Conservation (phyloP, 2,888 invertebrate genomes). For the Glaucopsyche alexis region DNA sequence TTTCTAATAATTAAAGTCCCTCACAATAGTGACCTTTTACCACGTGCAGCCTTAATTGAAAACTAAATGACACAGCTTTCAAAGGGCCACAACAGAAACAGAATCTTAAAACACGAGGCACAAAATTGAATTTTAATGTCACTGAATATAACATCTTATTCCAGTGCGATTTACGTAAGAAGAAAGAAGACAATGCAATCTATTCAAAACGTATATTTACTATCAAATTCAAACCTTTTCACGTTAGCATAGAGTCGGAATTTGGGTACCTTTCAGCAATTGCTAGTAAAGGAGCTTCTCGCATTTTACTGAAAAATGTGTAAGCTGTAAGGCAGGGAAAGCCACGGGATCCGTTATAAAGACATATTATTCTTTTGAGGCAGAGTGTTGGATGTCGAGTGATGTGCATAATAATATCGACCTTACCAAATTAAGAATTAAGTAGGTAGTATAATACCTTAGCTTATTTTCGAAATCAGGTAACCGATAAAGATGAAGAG, state of each 20-base stretch:
- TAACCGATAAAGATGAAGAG: no score
- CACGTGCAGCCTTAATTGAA: slow-evolving; percentile 53
- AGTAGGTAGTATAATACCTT: not conserved
- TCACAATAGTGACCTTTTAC: slow-evolving; percentile 63
- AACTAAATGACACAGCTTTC: slow-evolving; percentile 16
- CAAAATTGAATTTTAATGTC: slow-evolving; percentile 44
- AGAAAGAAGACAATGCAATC: slow-evolving; percentile 75
- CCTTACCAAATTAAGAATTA: not conserved
- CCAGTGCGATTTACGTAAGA: slow-evolving; percentile 66
- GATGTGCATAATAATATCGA: slow-evolving; percentile 5
- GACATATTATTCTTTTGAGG: slow-evolving; percentile 79
- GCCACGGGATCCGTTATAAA: slow-evolving; percentile 74
- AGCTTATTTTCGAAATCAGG: no score
- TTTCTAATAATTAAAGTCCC: slow-evolving; percentile 58
- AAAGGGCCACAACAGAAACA: slow-evolving; percentile 33
- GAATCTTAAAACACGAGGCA: slow-evolving; percentile 34
- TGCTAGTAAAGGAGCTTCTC: slow-evolving; percentile 63
- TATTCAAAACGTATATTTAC: slow-evolving; percentile 51
- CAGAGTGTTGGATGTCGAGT: slow-evolving; percentile 45
- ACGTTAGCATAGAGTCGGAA: slow-evolving; percentile 42
- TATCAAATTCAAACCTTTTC: slow-evolving; percentile 42
- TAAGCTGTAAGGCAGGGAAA: slow-evolving; percentile 73
- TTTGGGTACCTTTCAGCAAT: slow-evolving; percentile 37
- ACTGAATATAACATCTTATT: slow-evolving; percentile 53
- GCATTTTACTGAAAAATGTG: slow-evolving; percentile 77